phyloP scores from a whole-genome alignment of 37 sponge, comb jelly and placozoan genomes.

The Agelas oroides region DNA sequence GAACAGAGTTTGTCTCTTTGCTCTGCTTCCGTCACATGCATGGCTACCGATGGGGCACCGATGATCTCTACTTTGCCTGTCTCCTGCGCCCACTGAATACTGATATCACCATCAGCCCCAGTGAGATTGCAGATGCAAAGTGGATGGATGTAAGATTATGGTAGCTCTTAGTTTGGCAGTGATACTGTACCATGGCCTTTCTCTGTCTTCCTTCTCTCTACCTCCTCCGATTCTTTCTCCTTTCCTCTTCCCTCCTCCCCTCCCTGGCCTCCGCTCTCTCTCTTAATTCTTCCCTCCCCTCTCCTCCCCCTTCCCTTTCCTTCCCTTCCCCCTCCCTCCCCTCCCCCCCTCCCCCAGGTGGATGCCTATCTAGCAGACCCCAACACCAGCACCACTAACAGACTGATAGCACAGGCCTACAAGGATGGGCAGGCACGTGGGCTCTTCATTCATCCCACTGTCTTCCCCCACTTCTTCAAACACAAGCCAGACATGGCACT shows the following conservation, averaged over 20 bases:
- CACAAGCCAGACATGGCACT: constrained; percentile 13
- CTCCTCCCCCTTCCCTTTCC: no score
- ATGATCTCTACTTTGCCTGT: constrained; percentile 83
- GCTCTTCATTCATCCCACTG: constrained; percentile 10
- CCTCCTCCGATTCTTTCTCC: no score
- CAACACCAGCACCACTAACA: constrained; percentile 35
- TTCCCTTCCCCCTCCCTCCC: no score
- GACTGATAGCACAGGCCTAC: constrained; percentile 52
- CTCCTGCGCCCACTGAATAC: constrained; percentile 69
- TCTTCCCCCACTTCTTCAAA: constrained; percentile 39
- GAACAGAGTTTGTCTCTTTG: constrained; percentile 83
- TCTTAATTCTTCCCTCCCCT: not conserved
- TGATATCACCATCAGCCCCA: constrained; percentile 49
- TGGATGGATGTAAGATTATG: constrained; percentile 84
- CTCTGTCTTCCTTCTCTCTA: not conserved
- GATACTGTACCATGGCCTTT: not conserved
- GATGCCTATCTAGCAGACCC: constrained; percentile 67
- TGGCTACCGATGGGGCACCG: constrained; percentile 63
- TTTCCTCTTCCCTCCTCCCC: no score
- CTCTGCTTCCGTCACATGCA: constrained; percentile 84
- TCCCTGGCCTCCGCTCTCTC: no score
- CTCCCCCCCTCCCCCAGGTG: constrained; percentile 20
- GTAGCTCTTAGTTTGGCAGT: not conserved
- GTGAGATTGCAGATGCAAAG: constrained; percentile 79
- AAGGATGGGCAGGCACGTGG: constrained; percentile 29